A percentile compares a stretch with the other conserved stretches of the same genome.
Conservation (phyloP, 2,888 invertebrate genomes). For the Geophilus truncorum region DNA sequence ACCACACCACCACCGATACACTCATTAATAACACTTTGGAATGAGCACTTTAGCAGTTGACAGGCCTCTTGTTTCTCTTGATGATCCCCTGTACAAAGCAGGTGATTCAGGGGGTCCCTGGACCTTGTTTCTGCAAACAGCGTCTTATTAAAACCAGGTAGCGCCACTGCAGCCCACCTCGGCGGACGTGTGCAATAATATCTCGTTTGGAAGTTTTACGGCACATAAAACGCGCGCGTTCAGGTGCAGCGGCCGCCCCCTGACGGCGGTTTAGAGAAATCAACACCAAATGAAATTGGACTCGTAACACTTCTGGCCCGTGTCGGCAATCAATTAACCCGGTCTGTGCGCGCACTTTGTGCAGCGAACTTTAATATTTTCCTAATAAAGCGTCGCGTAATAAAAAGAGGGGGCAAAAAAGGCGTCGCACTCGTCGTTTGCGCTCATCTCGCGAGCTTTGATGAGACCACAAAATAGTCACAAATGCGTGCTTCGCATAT, state of each 20-base stretch:
- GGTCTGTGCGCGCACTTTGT: not conserved
- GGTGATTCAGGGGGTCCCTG: not conserved
- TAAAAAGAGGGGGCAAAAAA: not conserved
- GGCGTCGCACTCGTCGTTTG: not conserved
- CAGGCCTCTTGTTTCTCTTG: not conserved
- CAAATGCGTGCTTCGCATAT: not conserved
- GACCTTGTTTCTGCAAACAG: not conserved
- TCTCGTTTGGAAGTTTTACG: slow-evolving; percentile 26
- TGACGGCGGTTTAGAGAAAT: not conserved
- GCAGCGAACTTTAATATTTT: not conserved
- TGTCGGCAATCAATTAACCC: slow-evolving; percentile 27
- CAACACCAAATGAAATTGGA: slow-evolving; percentile 23
- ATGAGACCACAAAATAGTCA: not conserved
- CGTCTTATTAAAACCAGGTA: not conserved
- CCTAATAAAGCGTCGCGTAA: slow-evolving; percentile 2
- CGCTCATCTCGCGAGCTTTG: not conserved
- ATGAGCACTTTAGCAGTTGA: not conserved
- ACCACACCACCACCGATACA: too few species aligned
- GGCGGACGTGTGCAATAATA: slow-evolving; percentile 13
- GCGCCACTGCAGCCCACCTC: not conserved
- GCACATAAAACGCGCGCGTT: not conserved
- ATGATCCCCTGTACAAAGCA: not conserved
- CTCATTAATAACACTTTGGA: not conserved
- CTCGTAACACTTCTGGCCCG: slow-evolving; percentile 20
- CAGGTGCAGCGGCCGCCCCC: not conserved